Conservation (phyloP, 2,888 invertebrate species). For the Gandaritis pyraliata region DNA sequence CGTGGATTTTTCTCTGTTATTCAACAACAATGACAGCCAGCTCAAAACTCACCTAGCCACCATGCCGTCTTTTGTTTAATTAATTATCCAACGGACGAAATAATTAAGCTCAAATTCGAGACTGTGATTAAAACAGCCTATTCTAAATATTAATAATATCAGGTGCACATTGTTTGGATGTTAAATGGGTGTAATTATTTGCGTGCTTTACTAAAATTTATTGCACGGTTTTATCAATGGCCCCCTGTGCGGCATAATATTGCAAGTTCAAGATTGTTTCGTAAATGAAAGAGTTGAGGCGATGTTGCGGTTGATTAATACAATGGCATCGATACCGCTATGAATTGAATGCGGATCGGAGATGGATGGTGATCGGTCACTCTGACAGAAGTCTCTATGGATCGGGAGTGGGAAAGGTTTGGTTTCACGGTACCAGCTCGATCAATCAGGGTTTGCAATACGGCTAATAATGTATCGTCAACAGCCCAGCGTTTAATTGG, state of each 20-base stretch:
- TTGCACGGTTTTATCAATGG: constrained; percentile 56
- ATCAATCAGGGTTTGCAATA: constrained; percentile 79
- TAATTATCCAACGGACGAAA: constrained; percentile 77
- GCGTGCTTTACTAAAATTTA: constrained; percentile 57
- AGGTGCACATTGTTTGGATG: constrained; percentile 68
- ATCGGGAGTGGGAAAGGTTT: constrained; percentile 60
- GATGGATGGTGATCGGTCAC: constrained; percentile 64
- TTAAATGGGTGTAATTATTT: constrained; percentile 65
- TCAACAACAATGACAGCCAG: constrained; percentile 65
- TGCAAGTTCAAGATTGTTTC: constrained; percentile 52
- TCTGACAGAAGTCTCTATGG: constrained; percentile 64
- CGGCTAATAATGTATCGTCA: constrained; percentile 77
- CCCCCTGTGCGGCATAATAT: constrained; percentile 51
- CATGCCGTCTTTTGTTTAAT: constrained; percentile 75
- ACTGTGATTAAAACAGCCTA: constrained; percentile 65
- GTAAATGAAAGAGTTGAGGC: constrained; percentile 45
- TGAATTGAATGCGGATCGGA: constrained; percentile 52
- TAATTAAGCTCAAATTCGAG: constrained; percentile 74
- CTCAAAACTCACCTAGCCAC: constrained; percentile 68
- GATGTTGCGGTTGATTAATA: constrained; percentile 50
- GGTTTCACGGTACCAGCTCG: constrained; percentile 56
- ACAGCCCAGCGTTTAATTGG: constrained; percentile 79
- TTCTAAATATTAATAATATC: constrained; percentile 70
- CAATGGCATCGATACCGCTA: constrained; percentile 43
- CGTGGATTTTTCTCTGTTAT: constrained; percentile 76